Evolutionary conservation across 2,113 vertebrate genomes (phyloP).

Genomic region (Verasper variegatus): DNA sequence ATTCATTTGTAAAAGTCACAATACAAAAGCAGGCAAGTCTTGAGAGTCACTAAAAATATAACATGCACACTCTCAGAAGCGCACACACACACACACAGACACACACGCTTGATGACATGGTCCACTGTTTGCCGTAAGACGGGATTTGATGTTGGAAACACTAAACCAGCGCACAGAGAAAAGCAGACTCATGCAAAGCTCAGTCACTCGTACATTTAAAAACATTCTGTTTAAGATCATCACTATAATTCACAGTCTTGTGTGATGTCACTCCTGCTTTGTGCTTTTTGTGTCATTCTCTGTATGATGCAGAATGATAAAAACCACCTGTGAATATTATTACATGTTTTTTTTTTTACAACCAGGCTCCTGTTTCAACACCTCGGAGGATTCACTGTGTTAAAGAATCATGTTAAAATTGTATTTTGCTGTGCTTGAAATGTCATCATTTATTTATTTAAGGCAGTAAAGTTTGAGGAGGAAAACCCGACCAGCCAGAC

Average conservation of each 20-base stretch:
- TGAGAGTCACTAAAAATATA: constrained; percentile 44
- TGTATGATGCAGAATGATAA: background rate
- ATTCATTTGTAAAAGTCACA: constrained; percentile 55
- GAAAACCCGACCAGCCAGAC: too few relatives aligned
- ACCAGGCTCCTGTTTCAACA: background rate
- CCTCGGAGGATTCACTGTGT: background rate
- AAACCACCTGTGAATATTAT: background rate
- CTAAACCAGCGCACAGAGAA: background rate
- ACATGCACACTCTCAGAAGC: constrained; percentile 48
- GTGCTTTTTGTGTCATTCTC: constrained; percentile 29
- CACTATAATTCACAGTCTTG: constrained; percentile 56
- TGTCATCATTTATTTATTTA: background rate
- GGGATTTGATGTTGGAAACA: background rate
- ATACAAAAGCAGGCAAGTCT: constrained; percentile 63
- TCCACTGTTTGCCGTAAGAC: background rate
- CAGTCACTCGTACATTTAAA: constrained; percentile 26
- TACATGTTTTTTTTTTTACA: background rate
- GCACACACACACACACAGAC: constrained; percentile 8
- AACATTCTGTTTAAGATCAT: constrained; percentile 23
- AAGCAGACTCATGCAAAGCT: constrained; percentile 13
- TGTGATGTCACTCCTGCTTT: constrained; percentile 15
- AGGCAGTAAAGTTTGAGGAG: too few relatives aligned
- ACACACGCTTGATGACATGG: background rate
- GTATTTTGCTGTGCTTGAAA: constrained; percentile 18
- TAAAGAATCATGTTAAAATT: too few relatives aligned